phyloP scores from a whole-genome alignment of 2,797 vertebrate genomes.

The Hyperoplus immaculatus region DNA sequence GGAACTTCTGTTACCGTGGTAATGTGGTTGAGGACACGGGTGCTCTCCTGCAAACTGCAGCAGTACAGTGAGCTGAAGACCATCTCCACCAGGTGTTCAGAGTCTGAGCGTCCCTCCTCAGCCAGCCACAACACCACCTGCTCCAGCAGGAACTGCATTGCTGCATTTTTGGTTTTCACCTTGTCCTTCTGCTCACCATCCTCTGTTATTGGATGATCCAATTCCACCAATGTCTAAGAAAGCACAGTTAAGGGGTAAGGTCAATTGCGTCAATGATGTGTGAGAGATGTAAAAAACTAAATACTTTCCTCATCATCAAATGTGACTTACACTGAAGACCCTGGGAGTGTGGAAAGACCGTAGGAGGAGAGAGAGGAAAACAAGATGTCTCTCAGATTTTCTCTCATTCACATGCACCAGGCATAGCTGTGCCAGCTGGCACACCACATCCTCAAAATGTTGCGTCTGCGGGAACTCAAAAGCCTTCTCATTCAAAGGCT shows the following conservation, averaged over 20 bases:
- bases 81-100: conserved; percentile 92
- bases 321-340: conserved; percentile 85
- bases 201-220: conserved; percentile 50
- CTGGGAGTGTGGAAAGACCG: conserved; percentile 88
- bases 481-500: conserved; percentile 66
- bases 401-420: conserved; percentile 90
- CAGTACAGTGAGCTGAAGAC: conserved; percentile 92
- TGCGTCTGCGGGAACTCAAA: conserved; percentile 78
- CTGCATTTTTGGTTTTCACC: conserved; percentile 81
- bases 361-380: conserved; percentile 92
- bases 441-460: conserved; percentile 92
- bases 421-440: conserved; percentile 91
- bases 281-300: not conserved
- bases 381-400: conserved; percentile 92
- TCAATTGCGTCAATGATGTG: not conserved
- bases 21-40: conserved; percentile 90
- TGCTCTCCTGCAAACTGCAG: conserved; percentile 89
- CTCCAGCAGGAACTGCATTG: conserved; percentile 89
- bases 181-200: conserved; percentile 36
- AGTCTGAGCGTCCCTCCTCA: conserved; percentile 85
- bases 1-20: conserved; percentile 72
- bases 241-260: not conserved
- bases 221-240: conserved; percentile 84
- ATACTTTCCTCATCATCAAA: not conserved
- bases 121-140: conserved; percentile 91